These are phyloP conservation scores for Brachypalpus laphriformis DNA, from an alignment of 2,888 invertebrate species.

Conservation along the genomic window DNA sequence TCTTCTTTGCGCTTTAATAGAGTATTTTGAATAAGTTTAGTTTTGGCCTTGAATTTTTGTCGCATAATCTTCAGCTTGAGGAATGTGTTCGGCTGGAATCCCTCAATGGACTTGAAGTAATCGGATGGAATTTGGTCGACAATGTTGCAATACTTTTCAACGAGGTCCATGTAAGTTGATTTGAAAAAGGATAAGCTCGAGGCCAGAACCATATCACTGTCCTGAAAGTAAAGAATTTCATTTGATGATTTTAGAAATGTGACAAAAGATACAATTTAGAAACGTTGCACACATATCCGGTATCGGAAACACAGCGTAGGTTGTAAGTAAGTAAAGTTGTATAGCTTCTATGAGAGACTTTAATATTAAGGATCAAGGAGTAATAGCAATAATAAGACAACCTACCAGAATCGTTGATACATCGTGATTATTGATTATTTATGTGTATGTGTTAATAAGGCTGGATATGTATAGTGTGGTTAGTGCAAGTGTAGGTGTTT, in stretches of 20 bases:
- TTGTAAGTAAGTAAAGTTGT: too few species aligned
- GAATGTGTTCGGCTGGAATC: slow-evolving; percentile 85
- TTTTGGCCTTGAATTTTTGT: slow-evolving; percentile 85
- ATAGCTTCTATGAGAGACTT: too few species aligned
- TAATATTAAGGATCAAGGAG: too few species aligned
- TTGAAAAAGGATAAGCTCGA: slow-evolving; percentile 81
- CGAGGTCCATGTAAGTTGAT: slow-evolving; percentile 85
- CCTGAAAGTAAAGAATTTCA: slow-evolving; percentile 52
- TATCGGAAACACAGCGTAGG: too few species aligned
- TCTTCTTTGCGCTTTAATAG: slow-evolving; percentile 75
- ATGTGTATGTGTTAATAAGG: too few species aligned
- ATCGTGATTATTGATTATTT: too few species aligned
- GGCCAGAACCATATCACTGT: slow-evolving; percentile 76
- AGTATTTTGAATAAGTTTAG: slow-evolving; percentile 82
- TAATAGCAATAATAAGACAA: too few species aligned
- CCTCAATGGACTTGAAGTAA: slow-evolving; percentile 85
- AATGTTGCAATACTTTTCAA: slow-evolving; percentile 86
- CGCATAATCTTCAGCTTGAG: slow-evolving; percentile 85
- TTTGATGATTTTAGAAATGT: neutral
- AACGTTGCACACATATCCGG: too few species aligned
- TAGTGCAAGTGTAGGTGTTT: too few species aligned
- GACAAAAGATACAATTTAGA: too few species aligned
- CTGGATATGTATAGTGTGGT: too few species aligned
- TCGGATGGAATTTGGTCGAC: slow-evolving; percentile 87
- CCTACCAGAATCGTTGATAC: too few species aligned